These are phyloP conservation scores for Rhabdophis nuchalis DNA, from an alignment of 2,797 vertebrate genomes.

Conservation along the genomic window DNA sequence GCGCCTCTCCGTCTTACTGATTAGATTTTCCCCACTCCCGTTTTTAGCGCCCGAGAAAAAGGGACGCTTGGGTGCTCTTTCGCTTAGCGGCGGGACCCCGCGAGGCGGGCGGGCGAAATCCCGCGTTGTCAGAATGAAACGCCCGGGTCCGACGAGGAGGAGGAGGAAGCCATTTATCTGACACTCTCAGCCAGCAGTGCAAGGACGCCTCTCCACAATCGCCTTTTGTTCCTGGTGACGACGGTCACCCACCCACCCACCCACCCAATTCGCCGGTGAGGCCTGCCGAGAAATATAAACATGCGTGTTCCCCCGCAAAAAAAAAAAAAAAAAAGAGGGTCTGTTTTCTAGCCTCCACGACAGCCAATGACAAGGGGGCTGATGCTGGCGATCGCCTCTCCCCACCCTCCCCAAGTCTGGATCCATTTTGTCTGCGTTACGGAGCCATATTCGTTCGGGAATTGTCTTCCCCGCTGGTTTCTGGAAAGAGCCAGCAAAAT, in stretches of 20 bases:
- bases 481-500: constrained; percentile 6
- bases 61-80: not conserved
- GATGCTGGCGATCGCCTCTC: no score
- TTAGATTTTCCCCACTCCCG: not conserved
- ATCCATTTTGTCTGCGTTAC: not conserved
- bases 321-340: no score
- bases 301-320: constrained; percentile 8
- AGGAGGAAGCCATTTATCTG: not conserved
- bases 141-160: not conserved
- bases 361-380: not conserved
- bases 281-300: constrained; percentile 32
- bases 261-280: constrained; percentile 44
- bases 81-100: not conserved
- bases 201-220: constrained; percentile 40
- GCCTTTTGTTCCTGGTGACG: constrained; percentile 50
- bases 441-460: not conserved
- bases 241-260: not conserved
- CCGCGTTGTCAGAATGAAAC: not conserved
- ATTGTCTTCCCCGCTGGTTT: not conserved
- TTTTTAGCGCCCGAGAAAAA: fast-evolving
- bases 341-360: not conserved
- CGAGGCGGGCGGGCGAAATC: not conserved
- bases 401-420: no score
- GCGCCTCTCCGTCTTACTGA: not conserved
- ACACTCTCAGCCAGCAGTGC: not conserved